Base-by-base conservation (phyloP, 1,140 invertebrate genomes). In the Psix sp. region DNA sequence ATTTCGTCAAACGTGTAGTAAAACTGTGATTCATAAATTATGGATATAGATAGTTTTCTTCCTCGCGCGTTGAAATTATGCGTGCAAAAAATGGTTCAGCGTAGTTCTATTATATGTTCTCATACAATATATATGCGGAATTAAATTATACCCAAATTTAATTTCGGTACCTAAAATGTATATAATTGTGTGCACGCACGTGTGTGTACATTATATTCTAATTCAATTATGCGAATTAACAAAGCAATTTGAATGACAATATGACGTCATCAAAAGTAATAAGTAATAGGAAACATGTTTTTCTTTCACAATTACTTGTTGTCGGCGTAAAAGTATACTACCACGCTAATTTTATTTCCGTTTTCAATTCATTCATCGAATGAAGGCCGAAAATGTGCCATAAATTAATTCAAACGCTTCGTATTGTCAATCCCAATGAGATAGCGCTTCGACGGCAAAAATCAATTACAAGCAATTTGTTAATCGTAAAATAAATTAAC, bases 361-460 rank as follows among this genome's bases (percentile, higher is more conserved):
- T 29, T 56, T 54, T 24, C 33, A 56, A 56, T 54, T 39, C 48
- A 56, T 40, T 29, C 11, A 11, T 11, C 31, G 31, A 63, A 63
- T 14, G 40, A 45, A 40, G 33, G 26, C 49, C 33, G 42, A 54
- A 65, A 54, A 39, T 54, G 35, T 54, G 31, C 26, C 29, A 46
- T 65, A 65, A 65, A 54, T 65, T 54, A 46, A 65, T 65, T 46
- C 42, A 54, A 65, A 65, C 9, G 49, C 17, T 42, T 38, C 40
- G 18, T 35, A 65, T 40, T 65, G 49, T 54, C 49, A 65, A 15
- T 31, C 3, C 13, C n/a, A 36, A 56, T 45, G 62, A 66, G 24
- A 49, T 21, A 29, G 24, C 42, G 26, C 42, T 42, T 33, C 9
- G 42, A 33, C 24, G 29, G 6, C 26, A 48, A 48, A 48, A 66